Conservation (phyloP, 2,888 invertebrate species). For the Catocala nupta region DNA sequence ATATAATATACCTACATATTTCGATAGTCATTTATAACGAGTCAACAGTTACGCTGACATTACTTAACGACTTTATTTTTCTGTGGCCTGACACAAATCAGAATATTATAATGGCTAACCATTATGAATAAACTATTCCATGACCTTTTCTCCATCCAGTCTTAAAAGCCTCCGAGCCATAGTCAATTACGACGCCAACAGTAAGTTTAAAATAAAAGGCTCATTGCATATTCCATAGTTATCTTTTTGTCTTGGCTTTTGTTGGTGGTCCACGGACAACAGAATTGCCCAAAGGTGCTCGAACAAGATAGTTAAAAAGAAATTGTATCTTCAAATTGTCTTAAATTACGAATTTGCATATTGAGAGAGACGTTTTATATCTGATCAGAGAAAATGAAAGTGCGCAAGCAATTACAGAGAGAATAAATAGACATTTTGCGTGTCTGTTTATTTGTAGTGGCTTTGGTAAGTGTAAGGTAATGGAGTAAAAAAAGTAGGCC, state of each 20-base stretch:
- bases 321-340: slow-evolving; percentile 37
- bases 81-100: too few relatives aligned
- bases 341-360: slow-evolving; percentile 8
- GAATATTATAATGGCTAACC: too few relatives aligned
- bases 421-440: neutral
- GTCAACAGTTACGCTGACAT: too few relatives aligned
- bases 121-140: too few relatives aligned
- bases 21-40: too few relatives aligned
- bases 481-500: too few relatives aligned
- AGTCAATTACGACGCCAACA: slow-evolving; percentile 2
- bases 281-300: slow-evolving; percentile 22
- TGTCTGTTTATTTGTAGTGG: neutral
- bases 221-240: slow-evolving; percentile 20
- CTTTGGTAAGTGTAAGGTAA: too few relatives aligned
- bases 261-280: slow-evolving; percentile 40
- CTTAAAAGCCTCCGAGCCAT: neutral
- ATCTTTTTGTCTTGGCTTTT: slow-evolving; percentile 23
- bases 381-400: slow-evolving; percentile 23
- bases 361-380: slow-evolving; percentile 4
- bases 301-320: slow-evolving; percentile 27
- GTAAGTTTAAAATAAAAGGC: neutral
- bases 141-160: too few relatives aligned
- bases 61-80: too few relatives aligned
- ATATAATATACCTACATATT: too few relatives aligned
- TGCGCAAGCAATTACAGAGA: neutral